Percentiles rank a stretch among this genome's conserved stretches.
Conservation (phyloP, 2,113 vertebrate species). For the Oncorhynchus keta region DNA sequence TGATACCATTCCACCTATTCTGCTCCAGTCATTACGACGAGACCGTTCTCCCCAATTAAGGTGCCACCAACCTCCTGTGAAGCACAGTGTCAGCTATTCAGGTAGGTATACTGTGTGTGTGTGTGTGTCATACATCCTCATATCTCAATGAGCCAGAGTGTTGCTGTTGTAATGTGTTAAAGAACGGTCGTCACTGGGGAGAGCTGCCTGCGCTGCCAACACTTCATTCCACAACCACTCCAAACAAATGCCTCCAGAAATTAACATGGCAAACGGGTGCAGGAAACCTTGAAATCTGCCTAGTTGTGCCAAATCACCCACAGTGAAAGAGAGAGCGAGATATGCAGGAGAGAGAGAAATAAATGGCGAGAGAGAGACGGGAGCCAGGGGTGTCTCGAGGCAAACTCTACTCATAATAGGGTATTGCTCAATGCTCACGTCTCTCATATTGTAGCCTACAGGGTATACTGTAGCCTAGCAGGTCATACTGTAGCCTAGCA, state of each 20-base stretch:
- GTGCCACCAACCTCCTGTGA: too few species aligned
- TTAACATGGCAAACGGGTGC: neutral
- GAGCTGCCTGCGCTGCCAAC: neutral
- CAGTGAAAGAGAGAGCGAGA: neutral
- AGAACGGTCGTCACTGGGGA: conserved; percentile 1
- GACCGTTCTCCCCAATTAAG: too few species aligned
- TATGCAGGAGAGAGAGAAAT: neutral
- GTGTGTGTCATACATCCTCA: too few species aligned
- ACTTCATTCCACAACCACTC: neutral
- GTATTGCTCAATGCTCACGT: neutral
- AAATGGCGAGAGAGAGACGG: neutral
- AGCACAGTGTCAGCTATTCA: too few species aligned
- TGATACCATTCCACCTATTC: too few species aligned
- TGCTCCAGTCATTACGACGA: too few species aligned
- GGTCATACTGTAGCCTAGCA: too few species aligned
- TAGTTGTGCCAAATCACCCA: neutral
- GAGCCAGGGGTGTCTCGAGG: neutral
- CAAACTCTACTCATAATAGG: neutral
- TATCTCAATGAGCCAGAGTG: neutral
- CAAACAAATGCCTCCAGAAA: neutral
- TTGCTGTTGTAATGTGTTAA: neutral
- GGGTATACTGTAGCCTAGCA: too few species aligned
- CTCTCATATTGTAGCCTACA: neutral
- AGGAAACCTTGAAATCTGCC: neutral
- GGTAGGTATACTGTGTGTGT: too few species aligned